phyloP scores from a whole-genome alignment of 1,140 invertebrate genomes.

The Potamilus streckersoni region DNA sequence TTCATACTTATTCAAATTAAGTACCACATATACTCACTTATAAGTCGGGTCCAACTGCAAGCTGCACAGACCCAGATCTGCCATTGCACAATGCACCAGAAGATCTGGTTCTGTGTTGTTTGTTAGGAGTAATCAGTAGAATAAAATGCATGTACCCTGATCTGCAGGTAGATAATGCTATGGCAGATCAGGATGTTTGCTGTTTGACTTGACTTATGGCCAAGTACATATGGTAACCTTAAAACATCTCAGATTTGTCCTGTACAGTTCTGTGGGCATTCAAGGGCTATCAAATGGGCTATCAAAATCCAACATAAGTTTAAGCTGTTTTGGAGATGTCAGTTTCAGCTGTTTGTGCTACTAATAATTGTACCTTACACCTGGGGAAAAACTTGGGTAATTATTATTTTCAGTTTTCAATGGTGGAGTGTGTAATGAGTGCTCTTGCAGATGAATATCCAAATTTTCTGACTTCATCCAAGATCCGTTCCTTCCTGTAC shows the following conservation, averaged over 20 bases:
- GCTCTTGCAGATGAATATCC: slow-evolving; percentile 60
- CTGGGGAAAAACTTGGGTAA: neutral
- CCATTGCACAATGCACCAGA: no score
- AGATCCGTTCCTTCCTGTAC: slow-evolving; percentile 45
- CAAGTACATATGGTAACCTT: neutral
- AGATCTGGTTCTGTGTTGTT: no score
- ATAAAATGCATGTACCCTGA: no score
- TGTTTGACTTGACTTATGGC: no score
- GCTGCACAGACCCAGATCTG: no score
- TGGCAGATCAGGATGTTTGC: no score
- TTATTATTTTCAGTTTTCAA: slow-evolving; percentile 57
- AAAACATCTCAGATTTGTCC: neutral
- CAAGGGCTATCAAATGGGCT: neutral
- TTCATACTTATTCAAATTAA: neutral
- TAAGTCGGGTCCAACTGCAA: no score
- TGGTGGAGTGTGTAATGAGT: slow-evolving; percentile 62
- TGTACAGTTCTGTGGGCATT: neutral
- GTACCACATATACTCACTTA: no score
- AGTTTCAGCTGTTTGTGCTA: neutral
- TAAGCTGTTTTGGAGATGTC: neutral
- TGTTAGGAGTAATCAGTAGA: no score
- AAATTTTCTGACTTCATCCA: slow-evolving; percentile 30
- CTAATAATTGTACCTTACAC: neutral
- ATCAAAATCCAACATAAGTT: neutral
- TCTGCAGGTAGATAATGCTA: no score